Evolutionary conservation across 2,797 vertebrate species (phyloP).

Genomic region (Oreochromis grahami): DNA sequence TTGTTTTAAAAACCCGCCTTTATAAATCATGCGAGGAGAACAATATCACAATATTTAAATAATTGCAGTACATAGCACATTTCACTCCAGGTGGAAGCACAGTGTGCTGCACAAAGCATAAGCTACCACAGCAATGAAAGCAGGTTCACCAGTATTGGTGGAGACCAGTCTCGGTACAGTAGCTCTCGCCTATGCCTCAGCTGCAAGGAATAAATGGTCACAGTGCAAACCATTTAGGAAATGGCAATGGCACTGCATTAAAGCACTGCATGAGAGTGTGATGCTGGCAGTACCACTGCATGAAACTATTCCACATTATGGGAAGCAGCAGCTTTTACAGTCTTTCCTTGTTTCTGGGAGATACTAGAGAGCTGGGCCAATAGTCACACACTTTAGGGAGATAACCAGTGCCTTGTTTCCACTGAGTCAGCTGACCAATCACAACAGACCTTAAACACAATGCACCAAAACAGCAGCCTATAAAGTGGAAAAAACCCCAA

Average conservation of each 20-base stretch:
- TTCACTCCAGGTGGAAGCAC: not conserved
- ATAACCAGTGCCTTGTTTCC: not conserved
- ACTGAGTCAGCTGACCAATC: not conserved
- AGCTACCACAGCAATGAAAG: not conserved
- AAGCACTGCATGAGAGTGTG: not conserved
- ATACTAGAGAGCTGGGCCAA: not conserved
- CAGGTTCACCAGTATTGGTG: not conserved
- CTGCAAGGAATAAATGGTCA: not conserved
- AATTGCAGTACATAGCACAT: not conserved
- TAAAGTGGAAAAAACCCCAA: not conserved
- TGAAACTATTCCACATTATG: not conserved
- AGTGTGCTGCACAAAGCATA: not conserved
- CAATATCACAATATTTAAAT: not conserved
- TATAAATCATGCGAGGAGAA: not conserved
- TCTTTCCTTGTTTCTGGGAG: not conserved
- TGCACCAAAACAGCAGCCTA: not conserved
- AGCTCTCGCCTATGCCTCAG: not conserved
- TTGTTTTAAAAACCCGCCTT: conserved; percentile 37
- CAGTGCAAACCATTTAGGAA: not conserved
- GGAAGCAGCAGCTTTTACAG: not conserved
- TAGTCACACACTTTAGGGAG: not conserved
- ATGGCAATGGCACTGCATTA: not conserved
- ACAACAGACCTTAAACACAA: not conserved
- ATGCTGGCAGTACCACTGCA: not conserved
- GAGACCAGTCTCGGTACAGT: not conserved